Conservation (phyloP, 1,140 invertebrate species). For the Trissolcus basalis region DNA sequence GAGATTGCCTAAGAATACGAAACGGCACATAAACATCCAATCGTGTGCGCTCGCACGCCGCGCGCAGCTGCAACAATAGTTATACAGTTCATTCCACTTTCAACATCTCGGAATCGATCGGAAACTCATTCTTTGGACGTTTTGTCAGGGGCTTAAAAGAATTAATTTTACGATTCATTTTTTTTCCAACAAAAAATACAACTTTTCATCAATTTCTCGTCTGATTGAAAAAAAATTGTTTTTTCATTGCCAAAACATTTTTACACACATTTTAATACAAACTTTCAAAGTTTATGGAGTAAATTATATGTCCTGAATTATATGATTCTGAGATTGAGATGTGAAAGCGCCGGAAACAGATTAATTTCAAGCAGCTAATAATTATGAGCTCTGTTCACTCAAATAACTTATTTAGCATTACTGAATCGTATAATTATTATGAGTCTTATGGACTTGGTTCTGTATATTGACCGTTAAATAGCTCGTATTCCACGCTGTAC, state of each 20-base stretch:
- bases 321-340: no score
- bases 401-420: not conserved
- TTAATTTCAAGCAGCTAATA: not conserved
- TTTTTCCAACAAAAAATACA: not conserved
- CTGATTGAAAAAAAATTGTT: no score
- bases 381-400: not conserved
- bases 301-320: no score
- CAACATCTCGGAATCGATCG: conserved; percentile 5
- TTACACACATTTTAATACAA: no score
- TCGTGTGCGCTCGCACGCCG: conserved; percentile 19
- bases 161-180: not conserved
- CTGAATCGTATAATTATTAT: conserved; percentile 14
- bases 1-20: conserved; percentile 18
- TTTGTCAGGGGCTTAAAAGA: not conserved
- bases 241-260: no score
- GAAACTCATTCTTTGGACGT: not conserved
- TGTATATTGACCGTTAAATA: conserved; percentile 6
- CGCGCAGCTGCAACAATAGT: conserved; percentile 15
- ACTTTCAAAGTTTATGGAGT: no score
- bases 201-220: no score
- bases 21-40: conserved; percentile 18
- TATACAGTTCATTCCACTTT: conserved; percentile 18
- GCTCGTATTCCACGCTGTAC: conserved; percentile 11
- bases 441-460: not conserved
- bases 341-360: not conserved